Evolutionary conservation across 2,888 invertebrate species (phyloP).

Genomic region (Andricus quercusramuli): DNA sequence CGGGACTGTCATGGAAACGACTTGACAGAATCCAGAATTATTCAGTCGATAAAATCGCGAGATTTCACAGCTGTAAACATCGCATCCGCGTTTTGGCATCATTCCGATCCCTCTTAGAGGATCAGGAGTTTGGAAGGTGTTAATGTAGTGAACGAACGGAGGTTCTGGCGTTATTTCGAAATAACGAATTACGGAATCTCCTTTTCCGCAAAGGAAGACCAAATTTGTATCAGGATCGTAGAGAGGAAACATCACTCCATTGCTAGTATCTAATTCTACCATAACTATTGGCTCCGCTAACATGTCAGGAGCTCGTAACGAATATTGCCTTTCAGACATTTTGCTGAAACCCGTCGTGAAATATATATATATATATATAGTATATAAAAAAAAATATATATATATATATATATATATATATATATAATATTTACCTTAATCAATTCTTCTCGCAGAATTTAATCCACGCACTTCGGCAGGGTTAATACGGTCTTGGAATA

Average conservation of each 20-base stretch:
- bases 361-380: no score
- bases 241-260: conserved; percentile 97
- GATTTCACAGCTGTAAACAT: conserved; percentile 96
- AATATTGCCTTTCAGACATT: conserved; percentile 98
- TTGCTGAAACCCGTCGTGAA: conserved; percentile 90
- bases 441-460: no score
- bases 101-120: conserved; percentile 98
- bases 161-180: conserved; percentile 96
- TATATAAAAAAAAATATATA: no score
- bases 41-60: conserved; percentile 97
- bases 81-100: conserved; percentile 99
- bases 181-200: conserved; percentile 97
- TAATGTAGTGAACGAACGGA: conserved; percentile 97
- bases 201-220: conserved; percentile 97
- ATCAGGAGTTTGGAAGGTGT: conserved; percentile 98
- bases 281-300: conserved; percentile 93
- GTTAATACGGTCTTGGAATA: no score
- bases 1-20: conserved; percentile 98
- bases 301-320: conserved; percentile 94
- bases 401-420: no score
- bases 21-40: conserved; percentile 96
- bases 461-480: no score
- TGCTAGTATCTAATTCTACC: conserved; percentile 95
- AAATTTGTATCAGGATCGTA: conserved; percentile 98
- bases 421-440: no score